A percentile compares a stretch with the other conserved stretches of the same genome.
Evolutionary conservation across 2,888 invertebrate genomes (phyloP).

Genomic region (Ypsolopha scabrella): DNA sequence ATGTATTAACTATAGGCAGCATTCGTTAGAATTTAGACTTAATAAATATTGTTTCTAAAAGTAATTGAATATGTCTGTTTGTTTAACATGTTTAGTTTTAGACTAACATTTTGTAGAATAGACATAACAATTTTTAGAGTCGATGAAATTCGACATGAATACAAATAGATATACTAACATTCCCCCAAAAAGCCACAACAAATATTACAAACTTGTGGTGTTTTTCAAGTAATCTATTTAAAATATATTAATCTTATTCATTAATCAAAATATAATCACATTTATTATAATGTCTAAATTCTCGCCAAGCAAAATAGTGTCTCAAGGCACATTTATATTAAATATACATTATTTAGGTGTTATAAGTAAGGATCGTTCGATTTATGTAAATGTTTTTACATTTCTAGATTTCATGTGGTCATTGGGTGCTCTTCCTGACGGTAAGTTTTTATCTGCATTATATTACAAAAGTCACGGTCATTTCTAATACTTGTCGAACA

Average conservation of each 20-base stretch:
- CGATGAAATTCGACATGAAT: neutral
- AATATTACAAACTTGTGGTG: neutral
- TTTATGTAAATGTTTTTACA: conserved; percentile 72
- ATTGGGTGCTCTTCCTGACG: conserved; percentile 97
- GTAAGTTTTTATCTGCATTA: conserved; percentile 75
- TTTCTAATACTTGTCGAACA: conserved; percentile 29
- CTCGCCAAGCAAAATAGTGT: conserved; percentile 71
- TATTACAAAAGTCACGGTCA: conserved; percentile 44
- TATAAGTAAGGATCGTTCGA: conserved; percentile 60
- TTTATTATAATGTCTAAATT: conserved; percentile 20
- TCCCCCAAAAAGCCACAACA: conserved; percentile 27
- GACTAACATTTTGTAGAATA: conserved; percentile 67
- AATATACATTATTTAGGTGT: conserved; percentile 14
- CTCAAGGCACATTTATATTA: conserved; percentile 44
- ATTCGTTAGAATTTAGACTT: conserved; percentile 56
- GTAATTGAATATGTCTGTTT: conserved; percentile 64
- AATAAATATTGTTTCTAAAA: conserved; percentile 67
- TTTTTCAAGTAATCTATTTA: neutral
- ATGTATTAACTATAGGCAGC: conserved; percentile 62
- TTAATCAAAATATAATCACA: neutral
- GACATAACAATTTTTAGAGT: conserved; percentile 15
- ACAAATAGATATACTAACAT: conserved; percentile 43
- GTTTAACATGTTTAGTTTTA: conserved; percentile 69
- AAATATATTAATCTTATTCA: neutral
- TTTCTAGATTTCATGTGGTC: conserved; percentile 99